Evolutionary conservation across 2,888 invertebrate genomes (phyloP).

Genomic region (Microplitis deprimator): DNA sequence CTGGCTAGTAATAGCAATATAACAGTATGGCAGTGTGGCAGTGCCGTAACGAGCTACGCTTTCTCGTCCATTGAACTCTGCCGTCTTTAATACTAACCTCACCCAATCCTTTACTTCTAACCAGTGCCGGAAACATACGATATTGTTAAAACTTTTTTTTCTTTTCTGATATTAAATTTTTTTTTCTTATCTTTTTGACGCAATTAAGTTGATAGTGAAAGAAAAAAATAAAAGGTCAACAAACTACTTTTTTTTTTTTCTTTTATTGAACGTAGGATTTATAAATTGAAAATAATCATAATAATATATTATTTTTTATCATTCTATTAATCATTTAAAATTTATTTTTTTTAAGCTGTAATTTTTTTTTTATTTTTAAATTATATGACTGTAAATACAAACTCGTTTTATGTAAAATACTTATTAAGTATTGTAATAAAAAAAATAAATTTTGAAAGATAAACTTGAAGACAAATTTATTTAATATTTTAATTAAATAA

Average conservation of each 20-base stretch:
- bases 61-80: constrained; percentile 68
- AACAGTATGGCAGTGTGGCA: constrained; percentile 59
- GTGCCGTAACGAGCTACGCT: constrained; percentile 56
- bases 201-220: constrained; percentile 2
- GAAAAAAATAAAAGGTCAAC: constrained; percentile 41
- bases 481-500: too few relatives aligned
- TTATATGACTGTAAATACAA: too few relatives aligned
- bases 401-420: too few relatives aligned
- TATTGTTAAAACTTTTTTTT: constrained; percentile 36
- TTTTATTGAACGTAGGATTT: constrained; percentile 22
- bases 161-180: background rate
- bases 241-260: constrained; percentile 45
- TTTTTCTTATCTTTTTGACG: background rate
- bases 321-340: background rate
- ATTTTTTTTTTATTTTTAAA: too few relatives aligned
- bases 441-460: too few relatives aligned
- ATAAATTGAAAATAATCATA: background rate
- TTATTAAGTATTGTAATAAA: too few relatives aligned
- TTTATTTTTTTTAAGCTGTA: too few relatives aligned
- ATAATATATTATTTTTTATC: background rate
- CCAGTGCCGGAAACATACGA: constrained; percentile 57
- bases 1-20: constrained; percentile 59
- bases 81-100: constrained; percentile 64
- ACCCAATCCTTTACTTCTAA: constrained; percentile 55
- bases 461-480: too few relatives aligned